phyloP scores from a whole-genome alignment of 2,888 invertebrate genomes.

The Fragum fragum region DNA sequence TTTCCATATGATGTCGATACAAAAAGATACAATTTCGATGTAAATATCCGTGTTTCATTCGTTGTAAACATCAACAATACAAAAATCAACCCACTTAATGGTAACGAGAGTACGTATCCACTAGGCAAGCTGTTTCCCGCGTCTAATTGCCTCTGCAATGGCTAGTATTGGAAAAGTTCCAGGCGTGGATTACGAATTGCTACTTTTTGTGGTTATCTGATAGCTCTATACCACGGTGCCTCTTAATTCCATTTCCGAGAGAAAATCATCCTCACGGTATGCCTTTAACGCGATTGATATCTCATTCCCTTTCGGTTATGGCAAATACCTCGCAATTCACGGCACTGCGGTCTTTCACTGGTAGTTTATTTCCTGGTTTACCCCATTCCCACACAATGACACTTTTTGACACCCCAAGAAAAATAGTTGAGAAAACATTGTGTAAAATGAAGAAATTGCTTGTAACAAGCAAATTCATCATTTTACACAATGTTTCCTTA shows the following conservation, averaged over 20 bases:
- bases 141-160: conserved; percentile 12
- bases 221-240: not conserved
- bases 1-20: no score
- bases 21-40: not conserved
- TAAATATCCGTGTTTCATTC: not conserved
- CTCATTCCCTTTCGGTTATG: no score
- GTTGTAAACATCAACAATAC: not conserved
- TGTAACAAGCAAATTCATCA: no score
- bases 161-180: conserved; percentile 25
- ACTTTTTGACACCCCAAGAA: no score
- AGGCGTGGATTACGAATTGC: not conserved
- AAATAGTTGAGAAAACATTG: no score
- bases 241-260: conserved; percentile 4
- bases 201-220: conserved; percentile 6
- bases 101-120: not conserved
- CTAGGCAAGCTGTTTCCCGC: not conserved
- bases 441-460: no score
- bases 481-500: no score
- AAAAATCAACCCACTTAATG: not conserved
- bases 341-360: no score
- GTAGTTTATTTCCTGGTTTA: no score
- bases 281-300: not conserved
- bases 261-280: not conserved
- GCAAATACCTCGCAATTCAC: no score
- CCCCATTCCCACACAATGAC: no score